These are phyloP conservation scores for Sialis fuliginosa DNA, from an alignment of 2,888 invertebrate genomes.

Conservation along the genomic window DNA sequence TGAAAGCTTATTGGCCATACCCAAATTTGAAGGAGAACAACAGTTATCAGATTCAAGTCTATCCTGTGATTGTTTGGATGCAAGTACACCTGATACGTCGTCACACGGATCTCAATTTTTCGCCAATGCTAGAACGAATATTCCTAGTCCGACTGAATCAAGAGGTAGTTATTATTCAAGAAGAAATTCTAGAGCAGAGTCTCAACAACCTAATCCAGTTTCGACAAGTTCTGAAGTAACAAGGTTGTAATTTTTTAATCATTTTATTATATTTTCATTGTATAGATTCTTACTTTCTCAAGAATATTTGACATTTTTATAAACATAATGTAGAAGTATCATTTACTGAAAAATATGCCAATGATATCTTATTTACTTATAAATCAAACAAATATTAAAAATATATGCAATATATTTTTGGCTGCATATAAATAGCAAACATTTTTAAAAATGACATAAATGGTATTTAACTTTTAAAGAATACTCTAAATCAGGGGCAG, in stretches of 20 bases:
- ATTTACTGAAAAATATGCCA: not conserved
- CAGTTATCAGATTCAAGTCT: constrained; percentile 47
- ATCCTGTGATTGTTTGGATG: constrained; percentile 51
- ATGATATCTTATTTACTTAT: too few species aligned
- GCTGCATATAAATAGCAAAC: too few species aligned
- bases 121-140: constrained; percentile 19
- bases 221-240: constrained; percentile 52
- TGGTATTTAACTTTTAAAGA: too few species aligned
- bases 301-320: too few species aligned
- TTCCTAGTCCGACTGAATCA: constrained; percentile 24
- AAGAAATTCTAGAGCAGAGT: constrained; percentile 28
- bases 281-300: too few species aligned
- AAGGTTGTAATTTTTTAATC: constrained; percentile 31
- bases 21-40: constrained; percentile 39
- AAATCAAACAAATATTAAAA: too few species aligned
- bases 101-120: constrained; percentile 18
- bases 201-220: constrained; percentile 32
- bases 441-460: too few species aligned
- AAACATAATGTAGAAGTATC: too few species aligned
- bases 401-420: too few species aligned
- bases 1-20: constrained; percentile 54
- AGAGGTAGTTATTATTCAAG: constrained; percentile 26
- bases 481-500: too few species aligned
- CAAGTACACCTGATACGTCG: constrained; percentile 14
- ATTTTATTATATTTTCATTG: too few species aligned